Percentiles rank a stretch among this genome's conserved stretches.
Evolutionary conservation across 2,113 vertebrate species (phyloP).

Genomic region (Zosterops japonicus): DNA sequence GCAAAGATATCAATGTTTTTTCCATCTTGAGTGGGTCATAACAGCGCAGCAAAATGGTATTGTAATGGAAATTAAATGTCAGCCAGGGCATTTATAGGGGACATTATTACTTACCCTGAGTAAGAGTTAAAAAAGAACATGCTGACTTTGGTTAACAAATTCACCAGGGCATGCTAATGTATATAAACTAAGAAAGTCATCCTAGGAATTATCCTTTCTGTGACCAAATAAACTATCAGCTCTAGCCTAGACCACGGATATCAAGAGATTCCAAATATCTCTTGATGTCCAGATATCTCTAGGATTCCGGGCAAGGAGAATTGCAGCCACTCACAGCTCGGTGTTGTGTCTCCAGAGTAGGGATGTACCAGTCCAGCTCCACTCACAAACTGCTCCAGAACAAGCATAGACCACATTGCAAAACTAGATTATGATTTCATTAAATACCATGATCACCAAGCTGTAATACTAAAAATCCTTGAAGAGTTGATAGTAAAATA

Average conservation of each 20-base stretch:
- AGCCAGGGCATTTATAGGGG: neutral
- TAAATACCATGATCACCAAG: neutral
- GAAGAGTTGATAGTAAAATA: neutral
- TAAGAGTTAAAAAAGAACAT: neutral
- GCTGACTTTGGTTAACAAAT: neutral
- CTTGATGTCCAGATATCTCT: neutral
- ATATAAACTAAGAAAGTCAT: neutral
- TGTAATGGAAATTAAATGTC: neutral
- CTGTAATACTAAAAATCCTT: neutral
- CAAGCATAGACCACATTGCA: neutral
- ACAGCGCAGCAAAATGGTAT: neutral
- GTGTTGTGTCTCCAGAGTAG: neutral
- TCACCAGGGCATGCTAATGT: neutral
- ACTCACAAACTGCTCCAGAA: neutral
- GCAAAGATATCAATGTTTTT: neutral
- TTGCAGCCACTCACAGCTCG: accelerated
- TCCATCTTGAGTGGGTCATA: neutral
- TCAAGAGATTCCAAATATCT: neutral
- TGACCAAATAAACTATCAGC: neutral
- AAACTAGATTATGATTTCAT: neutral
- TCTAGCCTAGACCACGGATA: neutral
- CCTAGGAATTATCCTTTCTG: neutral
- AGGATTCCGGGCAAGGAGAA: neutral
- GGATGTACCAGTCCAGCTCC: neutral
- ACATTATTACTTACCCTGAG: neutral